Conservation (phyloP, 2,888 invertebrate species). For the Pammene fasciana region DNA sequence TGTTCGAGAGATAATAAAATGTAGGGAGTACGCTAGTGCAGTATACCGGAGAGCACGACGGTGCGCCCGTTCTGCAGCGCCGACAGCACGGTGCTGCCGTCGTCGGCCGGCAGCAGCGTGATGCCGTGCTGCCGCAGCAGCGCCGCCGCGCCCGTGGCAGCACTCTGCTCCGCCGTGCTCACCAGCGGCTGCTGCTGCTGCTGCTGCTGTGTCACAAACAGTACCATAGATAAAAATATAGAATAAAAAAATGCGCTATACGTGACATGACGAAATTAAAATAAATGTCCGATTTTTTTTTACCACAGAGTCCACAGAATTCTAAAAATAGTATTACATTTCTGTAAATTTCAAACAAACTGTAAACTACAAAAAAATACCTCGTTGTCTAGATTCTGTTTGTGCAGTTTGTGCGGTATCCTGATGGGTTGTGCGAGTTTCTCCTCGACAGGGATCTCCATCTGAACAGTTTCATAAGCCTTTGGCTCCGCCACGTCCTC, state of each 20-base stretch:
- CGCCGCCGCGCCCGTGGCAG: slow-evolving; percentile 65
- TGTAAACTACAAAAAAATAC: too few species aligned
- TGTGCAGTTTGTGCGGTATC: slow-evolving; percentile 8
- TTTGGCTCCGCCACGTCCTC: slow-evolving; percentile 17
- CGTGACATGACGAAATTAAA: too few species aligned
- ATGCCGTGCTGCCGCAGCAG: slow-evolving; percentile 93
- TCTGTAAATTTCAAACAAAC: too few species aligned
- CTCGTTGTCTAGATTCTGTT: slow-evolving; percentile 9
- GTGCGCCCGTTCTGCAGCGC: slow-evolving; percentile 94
- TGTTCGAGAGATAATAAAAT: too few species aligned
- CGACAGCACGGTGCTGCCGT: slow-evolving; percentile 87
- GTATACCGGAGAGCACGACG: slow-evolving; percentile 88
- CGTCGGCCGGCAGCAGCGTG: slow-evolving; percentile 92
- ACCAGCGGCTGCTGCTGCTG: too few species aligned
- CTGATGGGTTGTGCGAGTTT: neutral
- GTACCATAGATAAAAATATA: too few species aligned
- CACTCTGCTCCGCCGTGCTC: neutral
- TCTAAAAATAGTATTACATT: too few species aligned
- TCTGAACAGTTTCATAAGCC: neutral
- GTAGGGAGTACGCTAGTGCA: too few species aligned
- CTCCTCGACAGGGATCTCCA: slow-evolving; percentile 3
- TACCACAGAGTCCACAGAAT: too few species aligned
- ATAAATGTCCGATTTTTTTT: too few species aligned
- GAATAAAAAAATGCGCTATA: too few species aligned
- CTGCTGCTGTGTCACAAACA: too few species aligned